Evolutionary conservation across 2,113 vertebrate species (phyloP), one percentile per base, ranked within the genome.

Genomic region (Lampris megalopsis): DNA sequence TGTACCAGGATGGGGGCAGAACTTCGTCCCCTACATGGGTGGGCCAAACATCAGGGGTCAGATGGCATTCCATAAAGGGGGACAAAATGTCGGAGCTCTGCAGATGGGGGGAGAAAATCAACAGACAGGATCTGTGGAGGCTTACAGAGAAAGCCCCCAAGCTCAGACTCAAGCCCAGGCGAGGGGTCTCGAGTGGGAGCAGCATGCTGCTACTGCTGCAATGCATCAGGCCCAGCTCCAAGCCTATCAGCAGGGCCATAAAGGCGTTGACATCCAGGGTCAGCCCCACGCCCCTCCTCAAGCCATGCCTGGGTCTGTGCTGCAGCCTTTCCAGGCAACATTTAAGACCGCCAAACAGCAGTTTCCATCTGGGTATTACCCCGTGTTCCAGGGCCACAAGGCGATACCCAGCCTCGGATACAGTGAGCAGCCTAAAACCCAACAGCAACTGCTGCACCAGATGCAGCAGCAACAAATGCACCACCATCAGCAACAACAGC

Each of bases 251-350:
- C 95, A 95, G 2, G 89, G 92, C 69, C 97, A 97, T 65, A 94
- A 91, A 67, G 81, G 89, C 9, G 88, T 82, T 3, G 90, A 92
- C 36, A 71, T 90, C 3, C 94, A 88, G 59, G 83, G 78, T 60
- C 93, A 92, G 69, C 83, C 90, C 13, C 92, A 92, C 1, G 71
- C 71, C 67, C 63, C 89, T 0, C 4, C 88, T 11, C 94, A 90
- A 11, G 13, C 86, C 4, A 35, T 92, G 63, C 89, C 86, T 36
- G 90, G 88, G 1, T 84, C 97, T 69, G 94, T 97, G 4, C 68
- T 99, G 88, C 97, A 99, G 60, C 93, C 97, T 69, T 98, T 99
- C 86, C 98, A 97, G 85, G 53, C 97, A 68, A 96, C 97, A 0
- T 99, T 98, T 40, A 95, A 97, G 75, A 94, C 96, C 78, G 95